Evolutionary conservation across 2,113 vertebrate species (phyloP).

Genomic region (Pyrgilauda ruficollis): DNA sequence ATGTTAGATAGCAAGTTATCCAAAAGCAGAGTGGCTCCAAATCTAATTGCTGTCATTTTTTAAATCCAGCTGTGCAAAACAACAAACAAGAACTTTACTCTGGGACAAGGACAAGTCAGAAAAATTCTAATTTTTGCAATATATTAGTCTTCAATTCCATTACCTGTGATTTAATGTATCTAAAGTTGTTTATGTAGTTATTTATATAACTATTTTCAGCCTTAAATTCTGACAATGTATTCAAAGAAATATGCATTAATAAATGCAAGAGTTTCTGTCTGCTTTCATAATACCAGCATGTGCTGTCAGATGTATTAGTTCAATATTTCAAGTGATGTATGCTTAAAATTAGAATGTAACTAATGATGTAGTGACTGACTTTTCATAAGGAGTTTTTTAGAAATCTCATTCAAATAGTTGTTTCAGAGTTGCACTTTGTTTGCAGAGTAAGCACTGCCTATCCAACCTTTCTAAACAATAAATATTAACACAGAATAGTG

Average conservation of each 20-base stretch:
- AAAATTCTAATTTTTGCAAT: slow-evolving; percentile 10
- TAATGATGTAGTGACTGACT: background rate
- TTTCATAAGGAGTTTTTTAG: background rate
- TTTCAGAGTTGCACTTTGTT: slow-evolving; percentile 41
- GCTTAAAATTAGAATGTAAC: slow-evolving; percentile 34
- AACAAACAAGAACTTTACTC: slow-evolving; percentile 15
- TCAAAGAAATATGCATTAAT: slow-evolving; percentile 27
- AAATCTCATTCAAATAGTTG: background rate
- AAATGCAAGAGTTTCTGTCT: slow-evolving; percentile 17
- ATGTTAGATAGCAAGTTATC: background rate
- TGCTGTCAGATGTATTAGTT: slow-evolving; percentile 9
- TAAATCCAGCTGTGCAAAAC: slow-evolving; percentile 1
- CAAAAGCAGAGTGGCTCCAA: background rate
- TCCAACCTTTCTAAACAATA: slow-evolving; percentile 38
- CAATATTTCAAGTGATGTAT: background rate
- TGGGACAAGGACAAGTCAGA: slow-evolving; percentile 25
- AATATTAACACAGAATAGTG: slow-evolving; percentile 7
- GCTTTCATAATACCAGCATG: slow-evolving; percentile 24
- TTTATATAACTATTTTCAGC: slow-evolving; percentile 22
- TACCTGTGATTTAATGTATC: background rate
- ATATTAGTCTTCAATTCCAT: background rate
- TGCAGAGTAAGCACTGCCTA: background rate
- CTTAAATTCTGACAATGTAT: slow-evolving; percentile 1
- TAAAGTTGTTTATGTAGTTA: slow-evolving; percentile 15
- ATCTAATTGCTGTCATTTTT: slow-evolving; percentile 11